A percentile compares a stretch with the other conserved stretches of the same genome.
phyloP scores from a whole-genome alignment of 2,113 vertebrate species.

The Campylomormyrus numenius region DNA sequence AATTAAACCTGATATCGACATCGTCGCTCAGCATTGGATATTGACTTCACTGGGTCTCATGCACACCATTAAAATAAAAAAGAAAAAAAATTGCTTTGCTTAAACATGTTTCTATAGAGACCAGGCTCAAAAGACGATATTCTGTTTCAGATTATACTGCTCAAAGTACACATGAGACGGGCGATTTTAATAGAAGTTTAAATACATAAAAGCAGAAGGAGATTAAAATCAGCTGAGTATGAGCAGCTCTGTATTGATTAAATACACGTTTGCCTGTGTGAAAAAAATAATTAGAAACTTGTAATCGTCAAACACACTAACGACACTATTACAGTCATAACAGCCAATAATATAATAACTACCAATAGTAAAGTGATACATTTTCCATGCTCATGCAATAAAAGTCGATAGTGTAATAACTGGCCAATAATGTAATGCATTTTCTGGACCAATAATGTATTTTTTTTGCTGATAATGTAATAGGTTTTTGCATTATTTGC shows the following conservation, averaged over 20 bases:
- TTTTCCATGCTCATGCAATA: not conserved
- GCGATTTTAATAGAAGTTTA: not conserved
- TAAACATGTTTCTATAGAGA: not conserved
- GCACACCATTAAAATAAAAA: conserved; percentile 7
- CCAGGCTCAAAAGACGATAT: not conserved
- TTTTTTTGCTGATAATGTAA: not conserved
- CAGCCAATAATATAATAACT: not conserved
- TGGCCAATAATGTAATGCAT: not conserved
- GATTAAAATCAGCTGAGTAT: not conserved
- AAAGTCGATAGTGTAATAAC: not conserved
- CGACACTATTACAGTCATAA: not conserved
- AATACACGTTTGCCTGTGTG: not conserved
- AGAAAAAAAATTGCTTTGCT: not conserved
- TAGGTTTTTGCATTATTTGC: not conserved
- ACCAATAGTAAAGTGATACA: not conserved
- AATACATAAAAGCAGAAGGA: not conserved
- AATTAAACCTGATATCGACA: not conserved
- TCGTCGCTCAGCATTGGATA: not conserved
- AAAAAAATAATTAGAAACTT: not conserved
- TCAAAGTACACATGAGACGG: not conserved
- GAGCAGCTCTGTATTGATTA: not conserved
- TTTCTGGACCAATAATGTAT: not conserved
- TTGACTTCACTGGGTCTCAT: not conserved
- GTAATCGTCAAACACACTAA: not conserved
- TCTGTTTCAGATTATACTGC: not conserved